Evolutionary conservation across 2,888 invertebrate genomes (phyloP).

Genomic region (Brachyptera risi): DNA sequence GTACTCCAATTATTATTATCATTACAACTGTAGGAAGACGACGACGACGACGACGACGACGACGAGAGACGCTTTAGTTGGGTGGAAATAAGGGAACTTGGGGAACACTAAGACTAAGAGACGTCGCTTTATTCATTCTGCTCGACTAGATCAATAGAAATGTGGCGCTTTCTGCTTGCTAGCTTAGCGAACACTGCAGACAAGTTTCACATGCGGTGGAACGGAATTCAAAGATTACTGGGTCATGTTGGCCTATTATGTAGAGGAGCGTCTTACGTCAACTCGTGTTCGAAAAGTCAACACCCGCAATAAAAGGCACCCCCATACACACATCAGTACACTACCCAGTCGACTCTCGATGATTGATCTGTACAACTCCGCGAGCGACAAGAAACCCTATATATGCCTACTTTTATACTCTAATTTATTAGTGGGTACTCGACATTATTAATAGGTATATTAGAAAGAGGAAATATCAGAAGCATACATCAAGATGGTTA

Average conservation of each 20-base stretch:
- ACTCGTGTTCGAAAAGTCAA: conserved; percentile 10
- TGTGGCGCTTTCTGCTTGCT: neutral
- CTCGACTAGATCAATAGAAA: conserved; percentile 22
- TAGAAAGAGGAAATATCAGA: no score
- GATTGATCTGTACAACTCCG: no score
- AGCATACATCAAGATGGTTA: no score
- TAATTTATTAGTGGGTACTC: no score
- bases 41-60: no score
- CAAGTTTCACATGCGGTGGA: neutral
- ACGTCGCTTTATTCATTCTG: conserved; percentile 3
- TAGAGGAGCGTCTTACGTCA: neutral
- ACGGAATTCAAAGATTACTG: conserved; percentile 9
- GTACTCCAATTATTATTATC: conserved; percentile 30
- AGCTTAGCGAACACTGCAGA: neutral
- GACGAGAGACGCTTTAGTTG: conserved; percentile 1
- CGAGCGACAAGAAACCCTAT: no score
- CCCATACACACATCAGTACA: no score
- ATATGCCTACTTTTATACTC: no score
- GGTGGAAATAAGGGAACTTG: conserved; percentile 5
- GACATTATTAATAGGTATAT: no score
- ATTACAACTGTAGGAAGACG: conserved; percentile 14
- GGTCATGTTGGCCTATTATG: conserved; percentile 11
- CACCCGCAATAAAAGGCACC: no score
- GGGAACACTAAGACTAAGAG: neutral
- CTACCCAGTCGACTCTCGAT: no score